These are phyloP conservation scores for Spilosoma lubricipeda DNA, from an alignment of 2,888 invertebrate genomes.

Conservation along the genomic window DNA sequence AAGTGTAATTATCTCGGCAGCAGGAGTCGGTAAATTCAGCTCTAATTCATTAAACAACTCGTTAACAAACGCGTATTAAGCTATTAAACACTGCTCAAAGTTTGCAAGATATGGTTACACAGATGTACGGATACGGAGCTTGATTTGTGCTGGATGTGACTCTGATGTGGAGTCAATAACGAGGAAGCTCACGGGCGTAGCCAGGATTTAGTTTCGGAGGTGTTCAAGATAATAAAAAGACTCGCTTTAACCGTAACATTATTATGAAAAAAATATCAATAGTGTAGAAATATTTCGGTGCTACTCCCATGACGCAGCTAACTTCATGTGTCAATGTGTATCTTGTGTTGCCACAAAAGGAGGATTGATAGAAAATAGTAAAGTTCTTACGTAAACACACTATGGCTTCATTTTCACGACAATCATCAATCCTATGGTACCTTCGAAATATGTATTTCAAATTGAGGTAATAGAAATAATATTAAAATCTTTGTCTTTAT, in stretches of 20 bases:
- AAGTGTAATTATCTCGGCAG: slow-evolving; percentile 35
- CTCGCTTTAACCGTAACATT: too few relatives aligned
- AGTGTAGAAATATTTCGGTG: too few relatives aligned
- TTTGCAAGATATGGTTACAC: slow-evolving; percentile 62
- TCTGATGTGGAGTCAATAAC: too few relatives aligned
- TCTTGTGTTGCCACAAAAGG: not conserved
- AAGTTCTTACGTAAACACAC: not conserved
- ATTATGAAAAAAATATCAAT: too few relatives aligned
- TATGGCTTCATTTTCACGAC: not conserved
- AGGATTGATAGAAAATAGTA: not conserved
- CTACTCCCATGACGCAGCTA: too few relatives aligned
- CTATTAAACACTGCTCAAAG: slow-evolving; percentile 67
- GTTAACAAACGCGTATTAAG: slow-evolving; percentile 73
- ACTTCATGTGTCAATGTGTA: not conserved
- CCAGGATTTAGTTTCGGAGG: too few relatives aligned
- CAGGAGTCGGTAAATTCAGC: slow-evolving; percentile 64
- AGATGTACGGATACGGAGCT: slow-evolving; percentile 35
- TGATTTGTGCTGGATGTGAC: slow-evolving; percentile 39
- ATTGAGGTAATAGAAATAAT: too few relatives aligned
- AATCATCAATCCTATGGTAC: too few relatives aligned
- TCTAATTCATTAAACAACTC: slow-evolving; percentile 78
- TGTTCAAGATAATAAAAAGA: too few relatives aligned
- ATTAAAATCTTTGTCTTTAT: too few relatives aligned
- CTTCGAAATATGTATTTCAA: too few relatives aligned
- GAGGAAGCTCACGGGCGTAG: too few relatives aligned